Conservation (phyloP, 1,140 invertebrate genomes). For the Trichonephila clavata region DNA sequence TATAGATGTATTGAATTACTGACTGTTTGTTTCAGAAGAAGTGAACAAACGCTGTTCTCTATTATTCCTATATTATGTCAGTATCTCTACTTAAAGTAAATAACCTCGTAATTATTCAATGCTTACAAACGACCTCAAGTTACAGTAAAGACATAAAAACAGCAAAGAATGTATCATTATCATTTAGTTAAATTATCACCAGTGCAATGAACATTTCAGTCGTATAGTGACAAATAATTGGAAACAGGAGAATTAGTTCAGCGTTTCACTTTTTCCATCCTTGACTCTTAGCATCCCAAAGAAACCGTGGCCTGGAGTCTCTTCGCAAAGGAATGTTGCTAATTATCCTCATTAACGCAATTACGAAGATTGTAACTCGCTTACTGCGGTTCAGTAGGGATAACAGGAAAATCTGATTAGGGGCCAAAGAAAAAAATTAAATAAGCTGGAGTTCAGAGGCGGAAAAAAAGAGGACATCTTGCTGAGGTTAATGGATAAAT, state of each 20-base stretch:
- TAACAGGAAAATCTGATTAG: slow-evolving; percentile 67
- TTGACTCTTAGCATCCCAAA: slow-evolving; percentile 1
- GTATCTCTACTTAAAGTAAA: background rate
- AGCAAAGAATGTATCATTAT: slow-evolving; percentile 32
- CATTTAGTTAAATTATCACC: slow-evolving; percentile 64
- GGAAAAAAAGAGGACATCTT: slow-evolving; percentile 28
- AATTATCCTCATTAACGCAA: slow-evolving; percentile 69
- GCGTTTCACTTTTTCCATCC: background rate
- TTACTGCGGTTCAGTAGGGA: slow-evolving; percentile 36
- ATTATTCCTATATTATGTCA: too few relatives aligned
- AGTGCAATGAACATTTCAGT: slow-evolving; percentile 39
- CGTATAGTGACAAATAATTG: slow-evolving; percentile 29
- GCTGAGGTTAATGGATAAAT: slow-evolving; percentile 54
- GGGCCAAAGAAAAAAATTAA: slow-evolving; percentile 43
- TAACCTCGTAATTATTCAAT: background rate
- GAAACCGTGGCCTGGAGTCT: background rate
- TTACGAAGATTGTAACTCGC: slow-evolving; percentile 48
- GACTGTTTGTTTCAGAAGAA: too few relatives aligned
- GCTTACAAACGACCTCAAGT: background rate
- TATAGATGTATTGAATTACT: too few relatives aligned
- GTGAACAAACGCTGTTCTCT: too few relatives aligned
- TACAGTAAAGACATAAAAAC: background rate
- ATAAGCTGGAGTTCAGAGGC: background rate
- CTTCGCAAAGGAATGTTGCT: slow-evolving; percentile 52
- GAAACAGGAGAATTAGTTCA: slow-evolving; percentile 32